phyloP scores from a whole-genome alignment of 2,797 vertebrate genomes.

The Characodon lateralis region DNA sequence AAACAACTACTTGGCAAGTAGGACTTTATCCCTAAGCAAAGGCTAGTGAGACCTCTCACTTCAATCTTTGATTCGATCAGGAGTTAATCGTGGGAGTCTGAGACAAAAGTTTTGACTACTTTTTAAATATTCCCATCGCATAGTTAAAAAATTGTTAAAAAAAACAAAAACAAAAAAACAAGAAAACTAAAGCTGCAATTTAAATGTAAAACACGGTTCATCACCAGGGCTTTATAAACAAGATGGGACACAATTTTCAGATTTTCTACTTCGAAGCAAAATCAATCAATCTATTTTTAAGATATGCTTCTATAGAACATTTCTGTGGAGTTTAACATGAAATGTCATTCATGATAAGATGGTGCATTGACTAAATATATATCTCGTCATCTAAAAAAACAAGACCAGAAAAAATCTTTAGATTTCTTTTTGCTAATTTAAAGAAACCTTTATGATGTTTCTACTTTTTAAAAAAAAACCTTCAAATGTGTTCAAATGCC shows the following conservation, averaged over 20 bases:
- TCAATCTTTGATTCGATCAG: too few species aligned
- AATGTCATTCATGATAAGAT: not conserved
- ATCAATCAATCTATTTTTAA: not conserved
- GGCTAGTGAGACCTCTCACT: too few species aligned
- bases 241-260: not conserved
- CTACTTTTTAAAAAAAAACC: not conserved
- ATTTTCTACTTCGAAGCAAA: not conserved
- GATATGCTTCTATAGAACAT: not conserved
- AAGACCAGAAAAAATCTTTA: not conserved
- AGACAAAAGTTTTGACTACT: too few species aligned
- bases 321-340: not conserved
- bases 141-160: too few species aligned
- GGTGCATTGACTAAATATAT: not conserved
- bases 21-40: too few species aligned
- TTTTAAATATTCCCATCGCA: too few species aligned
- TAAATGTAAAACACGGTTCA: too few species aligned
- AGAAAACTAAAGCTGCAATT: too few species aligned
- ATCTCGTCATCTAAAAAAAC: not conserved
- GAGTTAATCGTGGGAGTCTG: too few species aligned
- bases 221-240: not conserved
- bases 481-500: conserved; percentile 18
- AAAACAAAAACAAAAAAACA: too few species aligned
- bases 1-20: too few species aligned
- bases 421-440: not conserved
- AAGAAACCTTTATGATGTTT: not conserved